Conservation (phyloP, 1,140 invertebrate genomes). For the Calosoma granatense region DNA sequence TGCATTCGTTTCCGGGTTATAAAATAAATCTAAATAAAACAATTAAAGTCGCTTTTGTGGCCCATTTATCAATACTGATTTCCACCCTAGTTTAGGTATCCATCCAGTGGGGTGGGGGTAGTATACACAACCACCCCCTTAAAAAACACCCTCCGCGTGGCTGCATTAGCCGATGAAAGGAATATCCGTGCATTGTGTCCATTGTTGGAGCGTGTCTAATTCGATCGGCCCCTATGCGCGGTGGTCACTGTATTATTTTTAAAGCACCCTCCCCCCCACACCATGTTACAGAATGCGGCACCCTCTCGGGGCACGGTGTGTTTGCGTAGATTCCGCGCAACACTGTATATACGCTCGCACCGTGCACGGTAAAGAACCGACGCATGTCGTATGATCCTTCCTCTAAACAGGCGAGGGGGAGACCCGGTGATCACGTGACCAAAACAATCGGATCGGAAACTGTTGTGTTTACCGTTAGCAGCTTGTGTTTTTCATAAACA, state of each 20-base stretch:
- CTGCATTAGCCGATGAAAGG: neutral
- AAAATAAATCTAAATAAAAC: neutral
- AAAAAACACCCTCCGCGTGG: neutral
- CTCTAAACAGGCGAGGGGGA: neutral
- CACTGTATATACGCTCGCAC: neutral
- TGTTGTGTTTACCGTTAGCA: neutral
- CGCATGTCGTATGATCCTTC: neutral
- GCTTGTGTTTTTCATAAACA: neutral
- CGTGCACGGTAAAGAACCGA: neutral
- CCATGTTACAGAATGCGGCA: neutral
- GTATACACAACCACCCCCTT: neutral
- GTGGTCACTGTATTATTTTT: slow-evolving; percentile 7
- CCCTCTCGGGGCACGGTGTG: no score
- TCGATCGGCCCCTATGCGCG: neutral
- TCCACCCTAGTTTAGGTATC: neutral
- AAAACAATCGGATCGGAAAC: neutral
- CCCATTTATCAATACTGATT: slow-evolving; percentile 7
- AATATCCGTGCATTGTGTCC: neutral
- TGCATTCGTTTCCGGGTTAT: no score
- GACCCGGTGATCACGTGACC: neutral
- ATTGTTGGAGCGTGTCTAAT: slow-evolving; percentile 1
- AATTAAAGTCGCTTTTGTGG: neutral
- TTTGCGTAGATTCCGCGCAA: neutral
- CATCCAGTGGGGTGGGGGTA: neutral
- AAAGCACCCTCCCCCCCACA: neutral